Conservation (phyloP, 1,140 invertebrate species). For the Apis florea region DNA sequence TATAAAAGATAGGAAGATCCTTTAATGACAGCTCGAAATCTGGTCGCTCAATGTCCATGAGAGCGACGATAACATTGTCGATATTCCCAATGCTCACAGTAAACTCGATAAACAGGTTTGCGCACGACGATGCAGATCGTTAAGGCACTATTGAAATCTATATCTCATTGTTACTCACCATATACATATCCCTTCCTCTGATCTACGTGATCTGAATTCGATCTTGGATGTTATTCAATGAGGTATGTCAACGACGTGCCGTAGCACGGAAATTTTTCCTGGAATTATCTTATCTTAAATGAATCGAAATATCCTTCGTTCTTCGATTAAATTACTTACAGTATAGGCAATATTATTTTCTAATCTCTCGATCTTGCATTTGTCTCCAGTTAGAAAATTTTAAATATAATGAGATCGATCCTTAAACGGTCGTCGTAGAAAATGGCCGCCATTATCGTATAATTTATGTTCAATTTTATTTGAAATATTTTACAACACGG, state of each 20-base stretch:
- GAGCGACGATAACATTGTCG: constrained; percentile 42
- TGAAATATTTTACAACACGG: no score
- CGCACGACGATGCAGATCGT: constrained; percentile 55
- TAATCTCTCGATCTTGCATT: background rate
- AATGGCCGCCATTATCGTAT: no score
- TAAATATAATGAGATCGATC: background rate
- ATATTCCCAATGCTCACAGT: constrained; percentile 55
- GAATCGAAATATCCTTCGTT: constrained; percentile 7
- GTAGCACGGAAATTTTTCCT: background rate
- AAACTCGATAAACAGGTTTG: constrained; percentile 66
- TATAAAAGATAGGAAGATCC: constrained; percentile 34
- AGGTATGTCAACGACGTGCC: constrained; percentile 13
- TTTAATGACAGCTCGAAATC: constrained; percentile 49
- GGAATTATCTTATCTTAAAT: background rate
- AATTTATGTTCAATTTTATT: no score
- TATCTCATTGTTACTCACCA: constrained; percentile 60
- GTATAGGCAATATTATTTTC: background rate
- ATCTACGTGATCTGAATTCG: constrained; percentile 41
- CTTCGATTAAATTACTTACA: background rate
- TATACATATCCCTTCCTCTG: constrained; percentile 19
- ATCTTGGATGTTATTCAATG: constrained; percentile 46
- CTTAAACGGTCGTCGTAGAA: background rate
- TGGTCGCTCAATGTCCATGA: constrained; percentile 33
- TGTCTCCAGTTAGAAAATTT: background rate
- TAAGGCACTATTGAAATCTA: constrained; percentile 65